These are phyloP conservation scores for Mus pahari DNA, from an alignment of 2,113 vertebrate genomes.

Conservation along the genomic window DNA sequence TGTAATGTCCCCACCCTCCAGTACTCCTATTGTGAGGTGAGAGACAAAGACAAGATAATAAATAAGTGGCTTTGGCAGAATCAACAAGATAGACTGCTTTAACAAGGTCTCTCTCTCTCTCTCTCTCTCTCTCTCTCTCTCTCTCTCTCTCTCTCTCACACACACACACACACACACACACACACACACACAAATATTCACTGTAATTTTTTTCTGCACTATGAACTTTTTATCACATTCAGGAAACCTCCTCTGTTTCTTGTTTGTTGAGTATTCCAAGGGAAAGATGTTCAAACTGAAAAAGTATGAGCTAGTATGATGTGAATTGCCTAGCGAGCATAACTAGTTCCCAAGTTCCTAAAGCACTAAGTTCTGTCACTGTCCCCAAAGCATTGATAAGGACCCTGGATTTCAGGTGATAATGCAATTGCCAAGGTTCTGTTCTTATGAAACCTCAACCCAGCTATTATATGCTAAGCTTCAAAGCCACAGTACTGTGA, in stretches of 20 bases:
- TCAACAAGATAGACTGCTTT: background rate
- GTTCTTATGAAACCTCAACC: background rate
- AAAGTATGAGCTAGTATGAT: background rate
- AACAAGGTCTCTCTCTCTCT: background rate
- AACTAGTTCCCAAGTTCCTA: background rate
- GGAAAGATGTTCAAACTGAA: conserved; percentile 1
- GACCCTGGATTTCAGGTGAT: background rate
- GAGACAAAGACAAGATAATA: background rate
- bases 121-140: no score
- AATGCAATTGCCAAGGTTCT: background rate
- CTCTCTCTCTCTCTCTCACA: no score
- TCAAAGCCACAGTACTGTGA: background rate
- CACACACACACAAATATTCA: no score
- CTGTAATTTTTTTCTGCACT: no score
- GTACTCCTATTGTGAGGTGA: background rate
- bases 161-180: no score
- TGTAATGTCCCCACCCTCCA: background rate
- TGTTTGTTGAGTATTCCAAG: background rate
- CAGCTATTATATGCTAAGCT: background rate
- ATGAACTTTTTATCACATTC: no score
- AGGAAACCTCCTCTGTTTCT: no score
- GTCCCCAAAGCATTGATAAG: background rate
- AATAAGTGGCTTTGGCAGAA: background rate
- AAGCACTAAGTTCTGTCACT: background rate
- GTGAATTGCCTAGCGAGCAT: background rate